These are phyloP conservation scores for Odobenus rosmarus DNA, from an alignment of 2,113 vertebrate species.

Conservation along the genomic window DNA sequence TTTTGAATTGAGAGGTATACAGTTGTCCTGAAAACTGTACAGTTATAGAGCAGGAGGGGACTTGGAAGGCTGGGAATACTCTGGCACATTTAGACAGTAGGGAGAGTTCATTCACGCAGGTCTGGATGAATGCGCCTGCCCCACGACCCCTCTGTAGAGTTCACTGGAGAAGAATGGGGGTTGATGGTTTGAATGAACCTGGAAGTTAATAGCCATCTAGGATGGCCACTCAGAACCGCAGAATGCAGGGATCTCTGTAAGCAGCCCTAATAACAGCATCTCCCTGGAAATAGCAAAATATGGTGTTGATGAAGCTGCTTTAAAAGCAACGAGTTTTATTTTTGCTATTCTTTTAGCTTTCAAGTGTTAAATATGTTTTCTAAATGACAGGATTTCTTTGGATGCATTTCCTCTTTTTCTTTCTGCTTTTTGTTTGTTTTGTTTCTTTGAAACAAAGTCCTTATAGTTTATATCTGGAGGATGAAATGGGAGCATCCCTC, in stretches of 20 bases:
- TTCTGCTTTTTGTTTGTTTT: background rate
- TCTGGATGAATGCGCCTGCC: background rate
- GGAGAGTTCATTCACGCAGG: background rate
- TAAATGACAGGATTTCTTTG: conserved; percentile 62
- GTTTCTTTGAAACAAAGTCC: background rate
- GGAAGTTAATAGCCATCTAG: background rate
- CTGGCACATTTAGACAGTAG: background rate
- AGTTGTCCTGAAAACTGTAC: background rate
- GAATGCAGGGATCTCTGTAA: conserved; percentile 15
- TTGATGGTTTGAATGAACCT: background rate
- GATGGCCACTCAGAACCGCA: background rate
- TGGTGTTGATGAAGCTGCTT: background rate
- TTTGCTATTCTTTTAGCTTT: conserved; percentile 56
- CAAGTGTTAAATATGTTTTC: conserved; percentile 52
- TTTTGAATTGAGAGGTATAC: background rate
- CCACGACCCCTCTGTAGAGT: background rate
- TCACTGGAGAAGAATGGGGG: background rate
- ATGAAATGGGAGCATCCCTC: background rate
- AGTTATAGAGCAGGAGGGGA: background rate
- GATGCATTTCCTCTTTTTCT: background rate
- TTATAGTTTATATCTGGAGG: conserved; percentile 25
- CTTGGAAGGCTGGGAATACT: background rate
- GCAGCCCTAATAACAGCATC: background rate
- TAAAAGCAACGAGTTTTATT: background rate
- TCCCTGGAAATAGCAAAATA: conserved; percentile 8